These are phyloP conservation scores for Macrophya annulata DNA, from an alignment of 2,888 invertebrate species.

Conservation along the genomic window DNA sequence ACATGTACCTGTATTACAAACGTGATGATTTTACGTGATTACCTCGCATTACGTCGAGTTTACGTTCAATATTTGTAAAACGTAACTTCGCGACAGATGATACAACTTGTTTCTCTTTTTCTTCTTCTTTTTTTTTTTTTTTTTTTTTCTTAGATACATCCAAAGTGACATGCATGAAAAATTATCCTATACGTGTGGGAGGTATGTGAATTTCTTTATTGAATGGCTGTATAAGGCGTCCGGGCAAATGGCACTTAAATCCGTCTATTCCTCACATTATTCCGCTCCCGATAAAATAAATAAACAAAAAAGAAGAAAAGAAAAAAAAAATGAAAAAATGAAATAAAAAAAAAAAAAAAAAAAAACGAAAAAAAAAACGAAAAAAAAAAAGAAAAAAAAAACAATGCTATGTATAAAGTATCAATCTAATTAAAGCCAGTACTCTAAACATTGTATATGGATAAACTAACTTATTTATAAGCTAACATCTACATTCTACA, in stretches of 20 bases:
- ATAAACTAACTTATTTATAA: slow-evolving; percentile 77
- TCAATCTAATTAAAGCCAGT: slow-evolving; percentile 76
- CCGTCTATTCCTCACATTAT: slow-evolving; percentile 66
- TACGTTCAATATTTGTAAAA: neutral
- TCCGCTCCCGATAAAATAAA: slow-evolving; percentile 45
- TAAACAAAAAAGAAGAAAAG: slow-evolving; percentile 32
- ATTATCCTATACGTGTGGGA: neutral
- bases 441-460: slow-evolving; percentile 70
- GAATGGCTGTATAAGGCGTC: slow-evolving; percentile 32
- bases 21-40: neutral
- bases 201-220: slow-evolving; percentile 27
- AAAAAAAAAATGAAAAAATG: slow-evolving; percentile 49
- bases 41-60: neutral
- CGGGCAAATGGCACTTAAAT: slow-evolving; percentile 71
- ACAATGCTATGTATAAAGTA: slow-evolving; percentile 76
- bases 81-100: neutral
- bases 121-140: neutral
- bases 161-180: neutral
- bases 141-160: neutral
- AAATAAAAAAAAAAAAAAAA: slow-evolving; percentile 56
- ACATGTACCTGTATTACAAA: neutral
- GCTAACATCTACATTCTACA: slow-evolving; percentile 77
- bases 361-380: slow-evolving; percentile 55
- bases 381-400: slow-evolving; percentile 64
- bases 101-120: neutral